Conservation (phyloP, 1,140 invertebrate genomes). For the roundworm (Caenorhabditis elegans) region DNA sequence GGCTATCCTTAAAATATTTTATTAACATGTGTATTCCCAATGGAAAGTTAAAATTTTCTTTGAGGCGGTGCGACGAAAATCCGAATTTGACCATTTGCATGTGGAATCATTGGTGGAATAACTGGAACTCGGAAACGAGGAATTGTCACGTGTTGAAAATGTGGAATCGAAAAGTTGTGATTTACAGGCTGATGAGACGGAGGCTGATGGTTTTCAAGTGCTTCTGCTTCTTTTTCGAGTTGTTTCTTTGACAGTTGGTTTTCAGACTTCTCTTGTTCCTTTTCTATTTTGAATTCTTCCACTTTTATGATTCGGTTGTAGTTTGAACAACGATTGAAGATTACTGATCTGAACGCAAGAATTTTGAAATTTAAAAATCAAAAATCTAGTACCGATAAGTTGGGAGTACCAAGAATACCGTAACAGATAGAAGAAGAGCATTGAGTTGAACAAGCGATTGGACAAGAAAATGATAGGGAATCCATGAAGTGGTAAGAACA, state of each 20-base stretch:
- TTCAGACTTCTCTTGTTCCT: neutral
- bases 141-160: neutral
- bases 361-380: neutral
- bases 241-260: neutral
- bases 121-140: neutral
- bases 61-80: neutral
- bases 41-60: neutral
- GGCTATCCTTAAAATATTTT: too few species aligned
- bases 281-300: neutral
- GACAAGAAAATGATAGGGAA: neutral
- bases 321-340: neutral
- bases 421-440: neutral
- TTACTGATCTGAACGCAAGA: constrained; percentile 7
- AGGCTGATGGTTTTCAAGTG: neutral
- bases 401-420: neutral
- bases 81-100: neutral
- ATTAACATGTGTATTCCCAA: neutral
- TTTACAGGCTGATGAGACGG: neutral
- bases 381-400: neutral
- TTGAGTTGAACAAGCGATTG: neutral
- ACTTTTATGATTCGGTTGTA: neutral
- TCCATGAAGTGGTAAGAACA: constrained; percentile 7
- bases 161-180: neutral
- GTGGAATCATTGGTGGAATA: neutral
- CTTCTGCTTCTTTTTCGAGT: neutral